Base-by-base conservation (phyloP, 2,797 vertebrate species). In the Masticophis lateralis region DNA sequence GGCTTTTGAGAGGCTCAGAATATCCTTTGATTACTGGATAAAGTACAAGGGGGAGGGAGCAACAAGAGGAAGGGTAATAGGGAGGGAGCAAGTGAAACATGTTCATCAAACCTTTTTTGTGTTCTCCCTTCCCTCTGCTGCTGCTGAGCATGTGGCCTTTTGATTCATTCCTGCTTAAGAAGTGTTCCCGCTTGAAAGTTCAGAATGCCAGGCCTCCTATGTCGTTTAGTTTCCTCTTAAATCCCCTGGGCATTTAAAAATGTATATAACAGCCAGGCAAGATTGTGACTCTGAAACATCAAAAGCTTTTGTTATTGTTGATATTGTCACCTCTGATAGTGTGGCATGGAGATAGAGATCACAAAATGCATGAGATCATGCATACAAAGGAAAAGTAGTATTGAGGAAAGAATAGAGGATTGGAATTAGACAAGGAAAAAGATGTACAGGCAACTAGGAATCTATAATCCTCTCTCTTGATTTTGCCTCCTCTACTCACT, bases 1-100 rank as follows among this genome's bases (percentile, higher is more conserved):
- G 97, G 97, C 97, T 97, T 98, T 97, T 96, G 97, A 97, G 97
- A 98, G 97, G 95, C 96, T 97, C 96, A 97, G 97, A 98, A 98
- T 98, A 97, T 96, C 97, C 95, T 97, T 97, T 98, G 98, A 98
- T 98, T 98, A 96, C 97, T 94, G 94, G 90, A 87, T 93, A 96
- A 96, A 97, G 94, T 51, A 91, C 95, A 91, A 93, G 86, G 94
- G 95, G 95, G 95, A 37, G 95, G n/a, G 92, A 66, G 95, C 94
- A 87, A 63, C 94, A 93, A 96, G 95, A 95, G 94, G 55, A 95
- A 96, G 93, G 63, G 95, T 94, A 90, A 83, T 83, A 57, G 95
- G 11, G 93, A 95, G 88, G 87, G 59, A n/a, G 88, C 22, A 59
- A 86, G 92, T 2, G 2, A 91, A 95, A 86, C 79, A 92, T 25